Evolutionary conservation across 2,888 invertebrate genomes (phyloP).

Genomic region (Platerodrilus igneus): DNA sequence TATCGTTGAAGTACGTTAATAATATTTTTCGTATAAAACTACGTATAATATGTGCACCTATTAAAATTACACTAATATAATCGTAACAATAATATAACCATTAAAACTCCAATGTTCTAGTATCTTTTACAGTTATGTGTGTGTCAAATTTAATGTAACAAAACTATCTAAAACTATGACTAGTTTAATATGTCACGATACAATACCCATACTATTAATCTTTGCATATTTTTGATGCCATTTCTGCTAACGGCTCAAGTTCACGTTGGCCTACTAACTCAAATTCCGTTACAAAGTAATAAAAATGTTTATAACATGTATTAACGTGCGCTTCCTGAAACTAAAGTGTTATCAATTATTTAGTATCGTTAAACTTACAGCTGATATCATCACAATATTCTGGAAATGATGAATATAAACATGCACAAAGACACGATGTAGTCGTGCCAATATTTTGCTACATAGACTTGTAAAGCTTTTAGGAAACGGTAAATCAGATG

Average conservation of each 20-base stretch:
- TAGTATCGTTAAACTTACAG: constrained; percentile 57
- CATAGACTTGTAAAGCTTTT: constrained; percentile 73
- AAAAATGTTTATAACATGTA: constrained; percentile 92
- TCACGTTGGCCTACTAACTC: constrained; percentile 78
- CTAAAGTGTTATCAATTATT: constrained; percentile 4
- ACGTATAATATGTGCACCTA: no score
- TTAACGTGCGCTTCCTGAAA: constrained; percentile 84
- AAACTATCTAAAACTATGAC: no score
- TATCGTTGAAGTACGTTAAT: no score
- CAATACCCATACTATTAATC: no score
- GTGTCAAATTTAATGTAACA: no score
- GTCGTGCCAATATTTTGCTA: constrained; percentile 80
- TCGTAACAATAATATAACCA: no score
- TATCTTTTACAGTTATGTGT: no score
- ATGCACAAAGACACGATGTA: constrained; percentile 89
- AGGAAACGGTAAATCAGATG: constrained; percentile 82
- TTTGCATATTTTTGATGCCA: constrained; percentile 69
- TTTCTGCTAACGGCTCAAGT: constrained; percentile 76
- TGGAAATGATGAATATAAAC: constrained; percentile 95
- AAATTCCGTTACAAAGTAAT: constrained; percentile 86
- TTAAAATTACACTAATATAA: no score
- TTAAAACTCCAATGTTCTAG: no score
- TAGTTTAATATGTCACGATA: no score
- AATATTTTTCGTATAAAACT: no score
- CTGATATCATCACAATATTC: constrained; percentile 77